A percentile compares a stretch with the other conserved stretches of the same genome.
phyloP scores from a whole-genome alignment of 2,888 invertebrate genomes.

The Pseudoips prasinana region DNA sequence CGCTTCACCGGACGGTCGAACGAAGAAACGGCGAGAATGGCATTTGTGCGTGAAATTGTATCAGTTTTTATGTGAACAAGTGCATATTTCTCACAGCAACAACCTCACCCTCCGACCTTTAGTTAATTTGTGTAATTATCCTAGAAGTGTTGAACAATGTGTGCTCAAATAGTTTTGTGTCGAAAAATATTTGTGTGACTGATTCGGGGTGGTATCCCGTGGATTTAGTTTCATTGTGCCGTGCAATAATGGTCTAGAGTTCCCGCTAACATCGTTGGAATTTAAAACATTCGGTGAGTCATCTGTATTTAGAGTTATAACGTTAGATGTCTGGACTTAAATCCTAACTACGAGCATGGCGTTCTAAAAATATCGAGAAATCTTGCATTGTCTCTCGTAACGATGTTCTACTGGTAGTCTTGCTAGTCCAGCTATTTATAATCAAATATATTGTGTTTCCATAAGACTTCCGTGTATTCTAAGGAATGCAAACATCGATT shows the following conservation, averaged over 20 bases:
- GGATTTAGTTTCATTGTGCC: conserved; percentile 63
- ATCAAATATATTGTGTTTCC: conserved; percentile 35
- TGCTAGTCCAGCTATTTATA: conserved; percentile 46
- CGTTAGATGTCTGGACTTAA: conserved; percentile 27
- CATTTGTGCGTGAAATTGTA: conserved; percentile 72
- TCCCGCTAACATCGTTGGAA: conserved; percentile 76
- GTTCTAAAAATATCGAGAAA: conserved; percentile 38
- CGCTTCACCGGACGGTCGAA: conserved; percentile 46
- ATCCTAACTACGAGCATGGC: conserved; percentile 27
- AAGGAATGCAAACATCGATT: conserved; percentile 34
- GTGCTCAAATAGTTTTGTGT: conserved; percentile 54
- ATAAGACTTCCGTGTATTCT: conserved; percentile 34
- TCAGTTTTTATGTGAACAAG: conserved; percentile 70
- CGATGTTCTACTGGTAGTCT: conserved; percentile 31
- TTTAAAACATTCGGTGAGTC: conserved; percentile 80
- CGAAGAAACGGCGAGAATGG: conserved; percentile 61
- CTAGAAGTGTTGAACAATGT: conserved; percentile 51
- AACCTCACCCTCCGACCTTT: conserved; percentile 47
- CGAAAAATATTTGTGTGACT: conserved; percentile 60
- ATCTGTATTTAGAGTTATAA: conserved; percentile 58
- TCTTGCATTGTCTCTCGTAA: conserved; percentile 26
- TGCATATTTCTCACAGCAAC: conserved; percentile 61
- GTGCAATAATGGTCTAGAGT: conserved; percentile 69
- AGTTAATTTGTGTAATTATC: conserved; percentile 45
- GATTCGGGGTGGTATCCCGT: conserved; percentile 67